Evolutionary conservation across 2,797 vertebrate species (phyloP), one percentile per base, ranked within the genome.

Genomic region (Ateles fusciceps): DNA sequence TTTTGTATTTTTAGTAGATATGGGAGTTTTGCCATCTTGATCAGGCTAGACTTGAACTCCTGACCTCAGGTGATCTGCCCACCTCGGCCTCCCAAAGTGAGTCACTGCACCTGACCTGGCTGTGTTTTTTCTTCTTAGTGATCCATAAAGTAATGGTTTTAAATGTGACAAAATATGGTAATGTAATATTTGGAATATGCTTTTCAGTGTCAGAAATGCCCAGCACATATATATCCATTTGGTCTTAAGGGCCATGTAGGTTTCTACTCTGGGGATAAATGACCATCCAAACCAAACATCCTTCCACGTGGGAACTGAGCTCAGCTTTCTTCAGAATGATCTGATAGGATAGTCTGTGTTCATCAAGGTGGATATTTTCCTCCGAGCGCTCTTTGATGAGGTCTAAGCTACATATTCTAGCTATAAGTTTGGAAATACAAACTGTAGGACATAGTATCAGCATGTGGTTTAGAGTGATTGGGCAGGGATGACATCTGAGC

Each of bases 401-500:
- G 22, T 72, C 39, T 44, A 59, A 94, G 57, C 89, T 52, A 5
- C 61, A 11, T 59, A 15, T 26, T 72, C 19, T 59, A 68, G 44
- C 75, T 28, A 19, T 84, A 33, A 50, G 72, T 86, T 71, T 91
- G 44, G 36, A 91, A 95, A n/a, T 89, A 48, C 9, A 24, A 59
- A 39, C 42, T 42, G 42, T 42, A 42, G 42, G 42, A 42, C 44
- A 8, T 30, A 30, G 71, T 42, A 44, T 71, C 39, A 39, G 33
- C 24, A 0, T 72, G 22, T 59, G 61, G 39, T 81, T 78, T 64
- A 33, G 57, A 76, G 39, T 26, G 50, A n/a, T 57, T 17, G 33
- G 0, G 30, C 46, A 55, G 68, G n/a, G 33, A 36, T 26, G 33
- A 8, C 17, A 1, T 10, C 57, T 42, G 71, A 96, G 39, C 59